Percentiles rank a stretch among this genome's conserved stretches.
phyloP scores from a whole-genome alignment of 2,797 vertebrate species.

The Myripristis jacobus region DNA sequence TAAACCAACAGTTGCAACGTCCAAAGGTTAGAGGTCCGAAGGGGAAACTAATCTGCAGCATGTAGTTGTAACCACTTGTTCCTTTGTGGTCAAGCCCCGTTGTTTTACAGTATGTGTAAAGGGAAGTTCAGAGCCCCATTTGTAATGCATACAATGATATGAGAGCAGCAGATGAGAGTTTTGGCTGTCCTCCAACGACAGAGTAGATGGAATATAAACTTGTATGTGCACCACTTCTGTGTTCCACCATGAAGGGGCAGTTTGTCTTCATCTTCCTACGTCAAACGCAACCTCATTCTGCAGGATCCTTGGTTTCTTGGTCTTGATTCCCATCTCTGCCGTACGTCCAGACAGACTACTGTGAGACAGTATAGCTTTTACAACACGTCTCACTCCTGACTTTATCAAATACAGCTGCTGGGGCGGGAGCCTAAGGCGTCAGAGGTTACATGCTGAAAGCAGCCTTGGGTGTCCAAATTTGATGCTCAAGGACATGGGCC shows the following conservation, averaged over 20 bases:
- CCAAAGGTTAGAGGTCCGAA: too few relatives aligned
- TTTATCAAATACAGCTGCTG: too few relatives aligned
- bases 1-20: too few relatives aligned
- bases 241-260: constrained; percentile 16
- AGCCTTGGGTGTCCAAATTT: too few relatives aligned
- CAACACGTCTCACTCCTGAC: too few relatives aligned
- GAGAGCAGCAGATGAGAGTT: constrained; percentile 65
- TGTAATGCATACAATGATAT: constrained; percentile 55
- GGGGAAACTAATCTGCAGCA: too few relatives aligned
- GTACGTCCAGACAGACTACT: constrained; percentile 23
- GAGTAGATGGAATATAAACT: constrained; percentile 41
- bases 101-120: constrained; percentile 45
- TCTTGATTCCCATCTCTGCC: constrained; percentile 24
- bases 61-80: not conserved
- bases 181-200: constrained; percentile 68
- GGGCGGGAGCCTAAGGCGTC: too few relatives aligned
- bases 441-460: too few relatives aligned
- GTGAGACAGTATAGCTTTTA: too few relatives aligned
- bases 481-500: too few relatives aligned
- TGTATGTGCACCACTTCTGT: constrained; percentile 14
- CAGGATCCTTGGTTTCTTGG: constrained; percentile 10
- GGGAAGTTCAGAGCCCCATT: constrained; percentile 56
- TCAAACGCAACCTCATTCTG: constrained; percentile 12
- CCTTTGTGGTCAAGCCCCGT: constrained; percentile 35
- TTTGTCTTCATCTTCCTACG: constrained; percentile 44